Evolutionary conservation across 2,888 invertebrate species (phyloP).

Genomic region (Sabatieria punctata): DNA sequence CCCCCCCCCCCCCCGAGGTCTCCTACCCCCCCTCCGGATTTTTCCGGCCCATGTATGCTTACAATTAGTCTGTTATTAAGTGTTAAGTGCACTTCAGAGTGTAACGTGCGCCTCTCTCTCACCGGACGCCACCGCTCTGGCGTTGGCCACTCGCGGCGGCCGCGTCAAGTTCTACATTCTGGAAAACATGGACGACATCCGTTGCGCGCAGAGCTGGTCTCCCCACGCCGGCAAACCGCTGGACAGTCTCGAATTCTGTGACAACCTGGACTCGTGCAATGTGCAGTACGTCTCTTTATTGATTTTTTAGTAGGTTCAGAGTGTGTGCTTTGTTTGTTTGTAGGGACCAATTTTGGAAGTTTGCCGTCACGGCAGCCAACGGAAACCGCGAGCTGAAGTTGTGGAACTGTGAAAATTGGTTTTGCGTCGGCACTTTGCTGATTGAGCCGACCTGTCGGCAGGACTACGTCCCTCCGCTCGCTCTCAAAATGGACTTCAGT

Average conservation of each 20-base stretch:
- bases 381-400: slow-evolving; percentile 71
- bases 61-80: too few relatives aligned
- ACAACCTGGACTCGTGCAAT: slow-evolving; percentile 56
- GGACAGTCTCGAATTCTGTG: slow-evolving; percentile 75
- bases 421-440: slow-evolving; percentile 48
- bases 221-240: slow-evolving; percentile 75
- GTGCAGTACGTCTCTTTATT: slow-evolving; percentile 7
- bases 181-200: slow-evolving; percentile 30
- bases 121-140: slow-evolving; percentile 82
- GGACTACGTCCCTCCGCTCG: neutral
- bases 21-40: too few relatives aligned
- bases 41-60: too few relatives aligned
- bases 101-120: too few relatives aligned
- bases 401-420: slow-evolving; percentile 93
- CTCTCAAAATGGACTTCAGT: slow-evolving; percentile 50
- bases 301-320: too few relatives aligned
- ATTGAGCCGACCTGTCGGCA: slow-evolving; percentile 9
- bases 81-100: too few relatives aligned
- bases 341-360: slow-evolving; percentile 76
- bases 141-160: slow-evolving; percentile 72
- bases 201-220: slow-evolving; percentile 57
- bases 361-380: slow-evolving; percentile 60
- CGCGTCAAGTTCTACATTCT: slow-evolving; percentile 72
- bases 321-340: too few relatives aligned
- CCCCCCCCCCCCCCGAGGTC: too few relatives aligned